Evolutionary conservation across 2,113 vertebrate species (phyloP).

Genomic region (Ameiurus melas): DNA sequence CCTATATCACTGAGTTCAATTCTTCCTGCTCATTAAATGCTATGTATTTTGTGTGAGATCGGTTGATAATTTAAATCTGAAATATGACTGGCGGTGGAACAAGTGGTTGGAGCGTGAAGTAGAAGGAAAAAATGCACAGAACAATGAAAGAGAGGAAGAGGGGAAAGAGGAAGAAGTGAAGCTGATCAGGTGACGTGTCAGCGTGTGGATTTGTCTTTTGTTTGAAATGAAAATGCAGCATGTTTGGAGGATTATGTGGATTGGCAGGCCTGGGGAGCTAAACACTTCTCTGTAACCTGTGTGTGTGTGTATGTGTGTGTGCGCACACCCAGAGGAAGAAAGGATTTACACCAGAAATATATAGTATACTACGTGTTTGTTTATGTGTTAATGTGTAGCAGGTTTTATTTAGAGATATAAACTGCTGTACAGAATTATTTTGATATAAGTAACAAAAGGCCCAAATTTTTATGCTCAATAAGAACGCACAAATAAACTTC

Average conservation of each 20-base stretch:
- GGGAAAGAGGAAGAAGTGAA: slow-evolving; percentile 51
- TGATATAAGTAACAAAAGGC: neutral
- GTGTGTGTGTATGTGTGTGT: slow-evolving; percentile 31
- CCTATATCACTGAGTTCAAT: neutral
- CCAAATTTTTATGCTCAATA: neutral
- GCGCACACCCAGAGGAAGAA: slow-evolving; percentile 57
- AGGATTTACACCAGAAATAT: slow-evolving; percentile 67
- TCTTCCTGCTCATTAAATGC: neutral
- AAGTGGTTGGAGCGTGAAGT: slow-evolving; percentile 63
- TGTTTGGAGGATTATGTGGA: slow-evolving; percentile 78
- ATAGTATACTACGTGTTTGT: slow-evolving; percentile 60
- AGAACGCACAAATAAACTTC: neutral
- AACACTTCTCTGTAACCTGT: slow-evolving; percentile 66
- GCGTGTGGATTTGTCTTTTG: slow-evolving; percentile 72
- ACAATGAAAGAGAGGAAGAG: slow-evolving; percentile 14
- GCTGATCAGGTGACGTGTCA: slow-evolving; percentile 68
- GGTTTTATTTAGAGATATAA: neutral
- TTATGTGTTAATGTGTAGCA: neutral
- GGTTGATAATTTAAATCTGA: slow-evolving; percentile 40
- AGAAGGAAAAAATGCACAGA: slow-evolving; percentile 21
- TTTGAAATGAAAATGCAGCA: slow-evolving; percentile 79
- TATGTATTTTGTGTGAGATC: neutral
- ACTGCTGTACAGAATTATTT: neutral
- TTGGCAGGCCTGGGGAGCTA: slow-evolving; percentile 70
- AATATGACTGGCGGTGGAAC: slow-evolving; percentile 48